phyloP scores from a whole-genome alignment of 1,140 invertebrate genomes.

The Cotesia vestalis region DNA sequence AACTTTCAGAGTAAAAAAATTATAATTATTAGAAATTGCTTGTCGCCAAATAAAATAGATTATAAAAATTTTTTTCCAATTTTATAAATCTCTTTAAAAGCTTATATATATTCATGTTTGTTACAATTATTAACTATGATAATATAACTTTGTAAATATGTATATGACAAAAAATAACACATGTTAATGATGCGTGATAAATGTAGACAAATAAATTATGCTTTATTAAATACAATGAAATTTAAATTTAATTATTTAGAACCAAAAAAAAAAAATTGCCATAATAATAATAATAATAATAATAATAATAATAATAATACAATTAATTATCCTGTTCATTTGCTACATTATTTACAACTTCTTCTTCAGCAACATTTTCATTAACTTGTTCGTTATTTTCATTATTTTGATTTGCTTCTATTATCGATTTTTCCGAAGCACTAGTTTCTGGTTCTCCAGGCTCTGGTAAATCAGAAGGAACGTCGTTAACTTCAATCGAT shows the following conservation, averaged over 20 bases:
- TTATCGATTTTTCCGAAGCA: constrained; percentile 55
- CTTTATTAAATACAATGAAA: constrained; percentile 42
- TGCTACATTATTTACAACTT: not conserved
- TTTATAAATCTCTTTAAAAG: not conserved
- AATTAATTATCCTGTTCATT: not conserved
- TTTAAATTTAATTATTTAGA: not conserved
- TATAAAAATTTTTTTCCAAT: not conserved
- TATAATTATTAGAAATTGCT: constrained; percentile 30
- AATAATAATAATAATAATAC: not conserved
- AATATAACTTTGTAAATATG: constrained; percentile 51
- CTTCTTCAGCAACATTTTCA: not conserved
- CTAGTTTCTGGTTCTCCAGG: constrained; percentile 53
- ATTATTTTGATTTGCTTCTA: constrained; percentile 48
- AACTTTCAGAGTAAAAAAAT: constrained; percentile 41
- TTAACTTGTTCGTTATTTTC: constrained; percentile 37
- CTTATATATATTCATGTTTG: not conserved
- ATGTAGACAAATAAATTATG: constrained; percentile 53
- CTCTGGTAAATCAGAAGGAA: constrained; percentile 51
- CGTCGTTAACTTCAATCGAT: constrained; percentile 50
- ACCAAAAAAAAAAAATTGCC: not conserved
- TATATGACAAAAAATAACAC: constrained; percentile 50
- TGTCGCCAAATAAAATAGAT: not conserved
- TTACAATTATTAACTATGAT: constrained; percentile 16
- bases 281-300: not conserved
- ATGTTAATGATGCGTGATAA: constrained; percentile 48